These are phyloP conservation scores for Brachionus manjavacas DNA, from an alignment of 1,140 invertebrate species.

Conservation along the genomic window DNA sequence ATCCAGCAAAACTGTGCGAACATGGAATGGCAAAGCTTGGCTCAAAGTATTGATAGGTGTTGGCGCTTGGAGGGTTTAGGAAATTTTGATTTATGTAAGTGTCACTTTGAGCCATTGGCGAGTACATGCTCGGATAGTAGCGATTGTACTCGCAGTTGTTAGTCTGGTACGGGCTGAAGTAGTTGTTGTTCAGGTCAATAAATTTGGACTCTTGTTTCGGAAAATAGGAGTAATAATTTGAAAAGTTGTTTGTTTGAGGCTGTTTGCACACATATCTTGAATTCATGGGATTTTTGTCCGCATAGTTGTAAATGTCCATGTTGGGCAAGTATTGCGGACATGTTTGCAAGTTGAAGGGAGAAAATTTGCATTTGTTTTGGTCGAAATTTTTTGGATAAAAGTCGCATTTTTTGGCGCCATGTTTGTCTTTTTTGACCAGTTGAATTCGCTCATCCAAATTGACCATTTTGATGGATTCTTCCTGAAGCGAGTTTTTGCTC, in stretches of 20 bases:
- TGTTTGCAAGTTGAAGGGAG: not conserved
- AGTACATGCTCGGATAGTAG: not conserved
- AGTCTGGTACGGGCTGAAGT: not conserved
- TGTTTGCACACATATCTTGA: not conserved
- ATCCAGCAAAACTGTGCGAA: not conserved
- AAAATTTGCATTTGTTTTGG: not conserved
- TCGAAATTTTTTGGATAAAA: not conserved
- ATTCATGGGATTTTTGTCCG: not conserved
- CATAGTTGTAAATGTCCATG: not conserved
- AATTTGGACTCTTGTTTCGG: not conserved
- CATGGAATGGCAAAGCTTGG: not conserved
- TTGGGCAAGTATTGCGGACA: not conserved
- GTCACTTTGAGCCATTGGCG: not conserved
- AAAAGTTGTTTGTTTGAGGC: not conserved
- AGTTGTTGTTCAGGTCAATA: conserved; percentile 9
- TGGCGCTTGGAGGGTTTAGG: not conserved
- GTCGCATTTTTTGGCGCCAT: not conserved
- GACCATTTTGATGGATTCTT: not conserved
- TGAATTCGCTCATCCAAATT: not conserved
- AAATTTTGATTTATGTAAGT: not conserved
- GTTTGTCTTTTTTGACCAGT: not conserved
- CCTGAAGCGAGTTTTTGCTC: conserved; percentile 44
- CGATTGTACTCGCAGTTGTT: not conserved
- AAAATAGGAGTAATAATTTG: not conserved
- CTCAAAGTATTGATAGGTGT: not conserved